Evolutionary conservation across 2,797 vertebrate genomes (phyloP), one percentile per base, ranked within the genome.

Genomic region (Hyperoplus lanceolatus): DNA sequence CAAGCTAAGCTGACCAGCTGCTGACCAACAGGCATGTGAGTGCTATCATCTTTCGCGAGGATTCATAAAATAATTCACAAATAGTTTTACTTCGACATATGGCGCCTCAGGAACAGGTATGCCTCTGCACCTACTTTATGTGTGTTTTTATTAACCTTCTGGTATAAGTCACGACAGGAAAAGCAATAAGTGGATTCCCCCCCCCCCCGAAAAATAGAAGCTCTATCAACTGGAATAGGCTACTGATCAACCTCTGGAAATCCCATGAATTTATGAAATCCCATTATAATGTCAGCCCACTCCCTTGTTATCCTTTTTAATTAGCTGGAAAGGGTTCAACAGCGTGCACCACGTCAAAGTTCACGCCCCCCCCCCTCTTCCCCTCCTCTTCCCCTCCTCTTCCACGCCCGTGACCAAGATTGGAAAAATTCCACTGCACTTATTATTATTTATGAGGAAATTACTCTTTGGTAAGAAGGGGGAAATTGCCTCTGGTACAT

Each of bases 261-360:
- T 66, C 43, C 81, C 67, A 59, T 61, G n/a, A 81, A 86, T 87
- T 72, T 57, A 74, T 83, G n/a, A 82, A 85, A 82, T 76, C 59
- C 46, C 21, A 68, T 86, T 43, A 75, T 74, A 79, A 54, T 79
- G 56, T 72, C 77, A 79, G 43, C 43, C 29, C 43, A 46, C 64
- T 49, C 36, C 36, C 21, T 38, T 50, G 49, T 80, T 66, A 15
- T 80, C 60, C 65, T 61, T 53, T 83, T 66, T 74, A 82, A 90
- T 90, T 68, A 76, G 48, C 61, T 73, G 70, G 76, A 59, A 60
- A 38, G 53, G 54, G 41, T 55, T 80, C 29, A 29, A 29, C 53
- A 48, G 39, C n/a, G 12, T 43, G 56, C 11, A 53, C 55, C 0
- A 75, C 41, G 82, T 84, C 76, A 82, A 75, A 86, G 85, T 75